Evolutionary conservation across 2,797 vertebrate genomes (phyloP), one percentile per base, ranked within the genome.

Genomic region (Catostomus latipinnis): DNA sequence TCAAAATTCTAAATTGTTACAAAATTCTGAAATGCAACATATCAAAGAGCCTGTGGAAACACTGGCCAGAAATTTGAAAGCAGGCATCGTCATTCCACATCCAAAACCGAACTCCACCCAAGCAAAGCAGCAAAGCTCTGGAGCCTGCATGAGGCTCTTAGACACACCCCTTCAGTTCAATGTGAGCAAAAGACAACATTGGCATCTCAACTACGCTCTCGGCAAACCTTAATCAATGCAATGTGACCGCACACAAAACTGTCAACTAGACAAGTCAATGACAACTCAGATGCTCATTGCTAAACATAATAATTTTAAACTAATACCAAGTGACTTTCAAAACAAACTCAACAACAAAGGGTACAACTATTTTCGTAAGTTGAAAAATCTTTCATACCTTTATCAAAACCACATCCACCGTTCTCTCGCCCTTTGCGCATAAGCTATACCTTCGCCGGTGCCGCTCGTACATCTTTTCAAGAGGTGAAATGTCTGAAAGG

Each of bases 361-460:
- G 9, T 16, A 43, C 6, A 5, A 14, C 16, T 5, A 52, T 46
- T 63, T 63, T 67, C 16, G 8, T 11, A 34, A 34, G 34, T 34
- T 34, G 34, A 34, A 34, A 34, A 4, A 34, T 34, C 34, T 16
- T 46, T 11, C 93, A 72, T 97, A 99, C 98, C 97, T 99, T 98
- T 76, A 99, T 92, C 84, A 99, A 87, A 81, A 99, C 96, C 89
- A 99, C 97, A 68, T 98, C 96, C 83, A 97, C 95, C 8, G 94
- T 90, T 85, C 95, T 94, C 90, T 97, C 95, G 71, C 94, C 95
- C 87, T 95, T 97, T 90, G 96, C 94, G 68, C 96, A 97, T 70
- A 99, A 92, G 85, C 97, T 98, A 89, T 99, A 99, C 81, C 96
- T 94, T 90, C 96, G 92, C 90, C 94, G 97, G 92, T 99, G 95